Base-by-base conservation (phyloP, 2,888 invertebrate genomes). In the Coenonympha glycerion region DNA sequence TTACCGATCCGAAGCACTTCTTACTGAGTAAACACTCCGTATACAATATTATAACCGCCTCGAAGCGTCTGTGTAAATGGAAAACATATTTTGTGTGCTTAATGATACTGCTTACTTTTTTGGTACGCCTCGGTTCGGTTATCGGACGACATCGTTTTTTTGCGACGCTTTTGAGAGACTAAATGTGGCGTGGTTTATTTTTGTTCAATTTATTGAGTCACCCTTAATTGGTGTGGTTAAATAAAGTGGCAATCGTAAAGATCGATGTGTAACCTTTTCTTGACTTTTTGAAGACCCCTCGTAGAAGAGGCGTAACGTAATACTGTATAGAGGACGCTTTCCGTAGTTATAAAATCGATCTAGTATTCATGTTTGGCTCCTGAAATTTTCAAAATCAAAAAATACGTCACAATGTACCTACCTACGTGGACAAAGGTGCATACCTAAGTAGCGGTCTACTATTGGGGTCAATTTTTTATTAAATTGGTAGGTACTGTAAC, bases 61-160 rank as follows among this genome's bases (percentile, higher is more conserved):
- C 77, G 77, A 67, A 80, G 81, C 85, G 82, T 83, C 79, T 83
- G 81, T 76, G 76, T 81, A 85, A 87, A 85, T 87, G 85, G 83
- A 83, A 86, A 84, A 87, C 85, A 86, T 86, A 86, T 85, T 86
- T 86, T 86, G 86, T 87, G 80, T 85, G 81, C 77, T 84, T 86
- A 87, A 87, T 84, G 86, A 87, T 86, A 86, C 81, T 79, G 80
- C 75, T 79, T 72, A 69, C 79, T 80, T 85, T 85, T 85, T 85
- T 85, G 82, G 83, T 79, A 65, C 68, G 73, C 64, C 42, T 71
- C 69, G 64, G 76, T 79, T 71, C 69, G 64, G 76, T 79, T 86
- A 85, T 85, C 82, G 63, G 69, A 62, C 70, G 75, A 76, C 73
- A 72, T 84, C 80, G 75, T 82, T 82, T 75, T 77, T 82, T 81